Conservation (phyloP, 2,113 vertebrate species). For the Dicerorhinus sumatrensis region DNA sequence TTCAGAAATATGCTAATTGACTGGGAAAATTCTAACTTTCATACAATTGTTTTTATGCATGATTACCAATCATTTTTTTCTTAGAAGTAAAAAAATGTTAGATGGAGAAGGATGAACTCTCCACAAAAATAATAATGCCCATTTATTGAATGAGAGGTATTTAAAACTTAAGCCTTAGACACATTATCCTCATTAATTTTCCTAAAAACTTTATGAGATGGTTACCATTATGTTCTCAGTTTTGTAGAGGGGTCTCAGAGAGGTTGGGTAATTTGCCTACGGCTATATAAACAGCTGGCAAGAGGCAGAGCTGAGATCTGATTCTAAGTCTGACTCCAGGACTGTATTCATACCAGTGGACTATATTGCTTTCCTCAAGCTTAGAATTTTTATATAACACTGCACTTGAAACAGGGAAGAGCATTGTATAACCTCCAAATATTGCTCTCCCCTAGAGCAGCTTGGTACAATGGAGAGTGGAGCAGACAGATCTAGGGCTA, state of each 20-base stretch:
- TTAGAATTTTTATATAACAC: background rate
- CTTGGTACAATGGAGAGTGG: background rate
- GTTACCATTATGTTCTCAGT: conserved; percentile 18
- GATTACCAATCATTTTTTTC: conserved; percentile 12
- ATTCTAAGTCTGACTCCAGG: background rate
- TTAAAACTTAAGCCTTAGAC: conserved; percentile 24
- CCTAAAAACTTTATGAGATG: background rate
- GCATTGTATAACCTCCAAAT: background rate
- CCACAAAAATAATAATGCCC: background rate
- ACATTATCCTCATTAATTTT: background rate
- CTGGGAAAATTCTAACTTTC: background rate
- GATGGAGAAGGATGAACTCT: background rate
- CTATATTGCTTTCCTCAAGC: background rate
- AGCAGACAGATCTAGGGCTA: background rate
- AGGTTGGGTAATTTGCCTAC: background rate
- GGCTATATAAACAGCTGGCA: background rate
- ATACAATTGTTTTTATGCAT: conserved; percentile 12
- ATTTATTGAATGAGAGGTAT: background rate
- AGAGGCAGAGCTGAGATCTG: background rate
- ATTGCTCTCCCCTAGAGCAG: background rate
- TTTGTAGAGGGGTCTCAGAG: conserved; percentile 3
- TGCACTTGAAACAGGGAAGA: background rate
- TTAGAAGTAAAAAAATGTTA: background rate
- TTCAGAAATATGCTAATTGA: background rate
- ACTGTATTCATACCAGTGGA: background rate